A percentile compares a stretch with the other conserved stretches of the same genome.
Conservation (phyloP, 2,888 invertebrate species). For the Teleiodes luculella region DNA sequence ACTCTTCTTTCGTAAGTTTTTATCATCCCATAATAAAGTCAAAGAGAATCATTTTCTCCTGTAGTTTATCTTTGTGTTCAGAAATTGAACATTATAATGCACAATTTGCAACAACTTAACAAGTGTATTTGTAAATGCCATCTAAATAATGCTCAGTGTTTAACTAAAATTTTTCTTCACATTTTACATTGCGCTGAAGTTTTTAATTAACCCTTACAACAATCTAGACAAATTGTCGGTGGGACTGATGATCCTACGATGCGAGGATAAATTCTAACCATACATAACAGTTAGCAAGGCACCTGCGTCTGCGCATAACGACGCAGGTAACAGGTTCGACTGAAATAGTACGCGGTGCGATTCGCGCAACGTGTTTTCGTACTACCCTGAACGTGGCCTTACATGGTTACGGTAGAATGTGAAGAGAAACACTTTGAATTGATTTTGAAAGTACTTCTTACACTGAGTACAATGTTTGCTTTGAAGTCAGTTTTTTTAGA, state of each 20-base stretch:
- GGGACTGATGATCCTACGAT: not conserved
- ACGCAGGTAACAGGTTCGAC: conserved; percentile 33
- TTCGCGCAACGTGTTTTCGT: not conserved
- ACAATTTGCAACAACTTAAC: too few relatives aligned
- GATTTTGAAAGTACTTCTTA: too few relatives aligned
- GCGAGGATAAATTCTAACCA: conserved; percentile 2
- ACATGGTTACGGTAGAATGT: not conserved
- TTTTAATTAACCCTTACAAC: conserved; percentile 1
- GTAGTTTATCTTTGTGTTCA: too few relatives aligned
- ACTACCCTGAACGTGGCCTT: not conserved
- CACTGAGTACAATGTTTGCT: too few relatives aligned
- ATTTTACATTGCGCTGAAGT: not conserved
- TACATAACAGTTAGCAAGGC: conserved; percentile 21
- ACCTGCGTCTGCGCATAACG: conserved; percentile 13
- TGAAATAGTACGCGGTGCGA: conserved; percentile 35
- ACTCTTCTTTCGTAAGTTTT: too few relatives aligned
- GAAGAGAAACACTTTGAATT: not conserved
- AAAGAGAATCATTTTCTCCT: too few relatives aligned
- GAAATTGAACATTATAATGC: too few relatives aligned
- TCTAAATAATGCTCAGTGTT: too few relatives aligned
- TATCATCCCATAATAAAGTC: too few relatives aligned
- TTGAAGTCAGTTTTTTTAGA: too few relatives aligned
- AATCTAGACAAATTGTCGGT: conserved; percentile 3
- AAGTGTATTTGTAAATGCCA: too few relatives aligned
- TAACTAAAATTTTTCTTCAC: not conserved